These are phyloP conservation scores for Pristionchus japonicus DNA, from an alignment of 2,888 invertebrate genomes.

Conservation along the genomic window DNA sequence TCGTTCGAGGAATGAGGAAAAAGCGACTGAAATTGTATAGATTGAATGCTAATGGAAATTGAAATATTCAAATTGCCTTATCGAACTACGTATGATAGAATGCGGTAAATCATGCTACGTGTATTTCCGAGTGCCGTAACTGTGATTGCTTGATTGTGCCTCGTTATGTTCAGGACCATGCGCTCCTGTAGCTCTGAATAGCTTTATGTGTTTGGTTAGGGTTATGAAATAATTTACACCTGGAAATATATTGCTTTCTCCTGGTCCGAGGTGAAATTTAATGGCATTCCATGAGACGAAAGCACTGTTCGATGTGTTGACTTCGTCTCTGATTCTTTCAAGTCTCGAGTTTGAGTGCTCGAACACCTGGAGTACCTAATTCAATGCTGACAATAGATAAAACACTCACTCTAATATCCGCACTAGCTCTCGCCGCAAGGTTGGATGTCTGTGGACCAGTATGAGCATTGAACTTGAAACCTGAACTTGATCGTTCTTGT, in stretches of 20 bases:
- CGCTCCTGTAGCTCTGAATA: not conserved
- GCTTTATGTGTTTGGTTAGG: not conserved
- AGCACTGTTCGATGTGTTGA: not conserved
- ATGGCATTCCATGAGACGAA: not conserved
- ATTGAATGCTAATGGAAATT: no score
- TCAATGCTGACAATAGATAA: not conserved
- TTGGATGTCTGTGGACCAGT: not conserved
- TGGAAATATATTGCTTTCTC: conserved; percentile 4
- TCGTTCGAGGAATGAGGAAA: no score
- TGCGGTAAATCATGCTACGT: not conserved
- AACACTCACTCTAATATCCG: not conserved
- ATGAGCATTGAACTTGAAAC: not conserved
- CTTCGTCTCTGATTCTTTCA: not conserved
- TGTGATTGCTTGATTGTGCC: not conserved
- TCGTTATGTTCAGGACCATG: not conserved
- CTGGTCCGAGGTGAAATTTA: conserved; percentile 1
- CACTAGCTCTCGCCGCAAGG: not conserved
- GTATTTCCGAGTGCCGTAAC: not conserved
- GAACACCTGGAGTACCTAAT: not conserved
- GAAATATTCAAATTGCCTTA: no score
- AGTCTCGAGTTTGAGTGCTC: not conserved
- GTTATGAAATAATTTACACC: not conserved
- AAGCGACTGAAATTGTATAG: no score
- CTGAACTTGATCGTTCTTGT: not conserved
- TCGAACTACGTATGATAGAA: not conserved